A percentile compares a stretch with the other conserved stretches of the same genome.
phyloP scores from a whole-genome alignment of 2,888 invertebrate genomes.

The Cephus spinipes region DNA sequence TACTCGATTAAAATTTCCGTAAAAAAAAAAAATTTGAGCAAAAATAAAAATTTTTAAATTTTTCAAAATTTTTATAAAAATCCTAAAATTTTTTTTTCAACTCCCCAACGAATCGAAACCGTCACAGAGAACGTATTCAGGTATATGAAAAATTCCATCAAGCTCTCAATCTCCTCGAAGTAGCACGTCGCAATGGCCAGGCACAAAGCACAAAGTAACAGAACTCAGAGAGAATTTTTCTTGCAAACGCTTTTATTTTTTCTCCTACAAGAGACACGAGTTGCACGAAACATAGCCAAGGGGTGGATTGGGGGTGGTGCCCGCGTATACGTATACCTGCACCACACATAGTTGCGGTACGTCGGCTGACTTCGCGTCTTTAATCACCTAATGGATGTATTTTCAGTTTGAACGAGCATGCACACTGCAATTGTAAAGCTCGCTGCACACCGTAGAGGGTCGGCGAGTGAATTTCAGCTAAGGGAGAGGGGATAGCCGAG shows the following conservation, averaged over 20 bases:
- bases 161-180: background rate
- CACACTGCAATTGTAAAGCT: background rate
- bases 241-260: background rate
- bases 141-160: background rate
- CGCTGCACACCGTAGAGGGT: background rate
- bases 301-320: background rate
- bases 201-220: background rate
- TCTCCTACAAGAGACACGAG: background rate
- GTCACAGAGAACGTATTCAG: background rate
- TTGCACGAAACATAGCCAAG: background rate
- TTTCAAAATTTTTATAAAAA: background rate
- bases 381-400: conserved; percentile 38
- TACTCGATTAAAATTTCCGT: background rate
- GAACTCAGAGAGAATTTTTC: background rate
- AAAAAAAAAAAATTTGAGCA: background rate
- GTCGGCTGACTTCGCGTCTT: conserved; percentile 21
- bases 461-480: background rate
- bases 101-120: background rate
- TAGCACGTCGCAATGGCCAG: background rate
- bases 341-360: background rate
- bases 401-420: conserved; percentile 1
- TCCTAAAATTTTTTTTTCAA: no score
- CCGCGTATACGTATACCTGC: background rate
- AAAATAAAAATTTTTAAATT: background rate
- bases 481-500: background rate